A percentile compares a stretch with the other conserved stretches of the same genome.
Evolutionary conservation across 1,140 invertebrate genomes (phyloP).

Genomic region (Bombus impatiens): DNA sequence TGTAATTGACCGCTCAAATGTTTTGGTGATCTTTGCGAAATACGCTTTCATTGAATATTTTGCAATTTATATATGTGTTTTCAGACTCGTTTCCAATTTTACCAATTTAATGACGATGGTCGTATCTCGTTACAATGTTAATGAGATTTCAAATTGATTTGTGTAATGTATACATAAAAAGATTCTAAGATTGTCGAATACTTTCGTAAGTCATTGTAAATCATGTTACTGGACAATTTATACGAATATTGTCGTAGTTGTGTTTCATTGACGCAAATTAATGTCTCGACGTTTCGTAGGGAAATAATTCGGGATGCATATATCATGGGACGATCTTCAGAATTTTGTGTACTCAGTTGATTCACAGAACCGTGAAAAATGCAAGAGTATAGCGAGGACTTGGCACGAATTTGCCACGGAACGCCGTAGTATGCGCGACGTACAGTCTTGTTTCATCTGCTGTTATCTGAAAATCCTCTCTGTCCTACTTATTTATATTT

Average conservation of each 20-base stretch:
- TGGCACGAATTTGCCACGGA: slow-evolving; percentile 37
- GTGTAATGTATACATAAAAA: too few species aligned
- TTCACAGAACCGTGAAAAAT: slow-evolving; percentile 15
- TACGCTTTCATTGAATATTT: too few species aligned
- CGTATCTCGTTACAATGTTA: too few species aligned
- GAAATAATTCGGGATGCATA: neutral
- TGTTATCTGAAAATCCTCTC: slow-evolving; percentile 35
- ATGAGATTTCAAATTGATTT: too few species aligned
- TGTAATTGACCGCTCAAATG: too few species aligned
- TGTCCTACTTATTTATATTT: slow-evolving; percentile 47
- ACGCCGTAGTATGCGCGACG: neutral
- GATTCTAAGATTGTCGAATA: too few species aligned
- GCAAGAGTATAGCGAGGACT: slow-evolving; percentile 3
- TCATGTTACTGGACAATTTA: neutral
- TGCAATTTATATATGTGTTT: too few species aligned
- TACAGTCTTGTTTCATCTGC: slow-evolving; percentile 22
- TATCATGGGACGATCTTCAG: neutral
- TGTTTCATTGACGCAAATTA: neutral
- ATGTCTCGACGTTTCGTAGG: neutral
- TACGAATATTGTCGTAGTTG: neutral
- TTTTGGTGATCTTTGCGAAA: too few species aligned
- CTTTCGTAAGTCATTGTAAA: too few species aligned
- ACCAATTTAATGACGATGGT: too few species aligned
- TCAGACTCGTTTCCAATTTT: too few species aligned
- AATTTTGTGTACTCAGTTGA: neutral